A percentile compares a stretch with the other conserved stretches of the same genome.
Evolutionary conservation across 2,113 vertebrate species (phyloP).

Genomic region (Alectura lathami): DNA sequence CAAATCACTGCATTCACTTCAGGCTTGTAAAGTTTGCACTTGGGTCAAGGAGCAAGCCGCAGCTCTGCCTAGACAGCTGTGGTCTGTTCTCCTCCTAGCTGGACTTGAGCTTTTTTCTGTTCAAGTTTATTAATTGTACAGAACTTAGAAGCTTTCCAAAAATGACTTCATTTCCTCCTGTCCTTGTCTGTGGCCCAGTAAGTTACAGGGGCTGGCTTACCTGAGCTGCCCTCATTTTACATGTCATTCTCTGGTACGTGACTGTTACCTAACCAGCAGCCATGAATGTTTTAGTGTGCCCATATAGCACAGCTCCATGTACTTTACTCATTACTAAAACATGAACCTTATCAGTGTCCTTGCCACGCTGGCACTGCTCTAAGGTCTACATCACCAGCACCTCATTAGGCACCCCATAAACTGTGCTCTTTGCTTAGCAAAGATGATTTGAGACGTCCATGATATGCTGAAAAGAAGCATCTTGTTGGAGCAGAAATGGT

Average conservation of each 20-base stretch:
- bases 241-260: background rate
- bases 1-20: background rate
- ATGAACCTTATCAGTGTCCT: background rate
- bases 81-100: background rate
- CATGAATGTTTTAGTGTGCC: constrained; percentile 27
- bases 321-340: constrained; percentile 30
- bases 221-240: background rate
- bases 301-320: background rate
- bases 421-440: background rate
- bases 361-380: background rate
- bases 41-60: background rate
- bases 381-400: background rate
- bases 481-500: background rate
- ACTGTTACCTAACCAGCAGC: constrained; percentile 39
- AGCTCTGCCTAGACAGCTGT: background rate
- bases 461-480: background rate
- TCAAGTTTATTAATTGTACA: background rate
- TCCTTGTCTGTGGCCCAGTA: background rate
- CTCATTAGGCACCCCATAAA: background rate
- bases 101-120: background rate
- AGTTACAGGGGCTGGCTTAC: background rate
- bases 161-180: background rate
- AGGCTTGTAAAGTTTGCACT: background rate
- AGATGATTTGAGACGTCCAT: background rate
- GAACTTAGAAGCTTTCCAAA: background rate